phyloP scores from a whole-genome alignment of 2,888 invertebrate genomes.

The Pandemis cinnamomeana region DNA sequence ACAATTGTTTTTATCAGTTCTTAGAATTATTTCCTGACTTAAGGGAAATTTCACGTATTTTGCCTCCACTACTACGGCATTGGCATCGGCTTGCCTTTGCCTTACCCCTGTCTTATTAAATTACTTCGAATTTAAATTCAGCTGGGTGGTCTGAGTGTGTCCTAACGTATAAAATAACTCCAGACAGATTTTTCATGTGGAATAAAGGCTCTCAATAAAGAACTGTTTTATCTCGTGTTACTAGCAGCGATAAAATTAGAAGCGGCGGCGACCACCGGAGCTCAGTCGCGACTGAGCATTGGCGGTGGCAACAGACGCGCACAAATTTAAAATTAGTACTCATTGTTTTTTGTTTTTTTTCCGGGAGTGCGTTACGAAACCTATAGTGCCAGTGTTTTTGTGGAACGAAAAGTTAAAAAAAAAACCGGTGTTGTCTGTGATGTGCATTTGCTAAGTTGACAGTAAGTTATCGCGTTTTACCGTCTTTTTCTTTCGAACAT shows the following conservation, averaged over 20 bases:
- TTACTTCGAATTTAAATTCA: slow-evolving; percentile 23
- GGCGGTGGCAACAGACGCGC: slow-evolving; percentile 53
- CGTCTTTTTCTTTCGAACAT: slow-evolving; percentile 13
- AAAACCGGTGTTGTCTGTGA: slow-evolving; percentile 57
- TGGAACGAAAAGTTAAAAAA: slow-evolving; percentile 50
- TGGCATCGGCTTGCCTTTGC: background rate
- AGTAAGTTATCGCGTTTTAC: slow-evolving; percentile 53
- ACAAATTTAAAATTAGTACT: slow-evolving; percentile 54
- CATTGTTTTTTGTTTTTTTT: slow-evolving; percentile 60
- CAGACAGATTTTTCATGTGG: slow-evolving; percentile 37
- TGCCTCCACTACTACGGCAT: too few species aligned
- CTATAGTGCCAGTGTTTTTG: slow-evolving; percentile 67
- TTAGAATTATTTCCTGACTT: too few species aligned
- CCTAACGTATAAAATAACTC: slow-evolving; percentile 58
- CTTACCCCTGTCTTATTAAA: slow-evolving; percentile 17
- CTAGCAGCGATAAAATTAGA: slow-evolving; percentile 82
- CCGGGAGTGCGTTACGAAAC: slow-evolving; percentile 63
- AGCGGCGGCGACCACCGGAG: slow-evolving; percentile 61
- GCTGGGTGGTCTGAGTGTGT: slow-evolving; percentile 34
- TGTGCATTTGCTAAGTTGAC: slow-evolving; percentile 61
- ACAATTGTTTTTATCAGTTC: too few species aligned
- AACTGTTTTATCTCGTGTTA: slow-evolving; percentile 82
- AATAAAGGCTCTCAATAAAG: slow-evolving; percentile 75
- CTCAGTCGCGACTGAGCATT: slow-evolving; percentile 55
- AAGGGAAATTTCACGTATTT: too few species aligned